These are phyloP conservation scores for Tachystola acroxantha DNA, from an alignment of 2,888 invertebrate species.

Conservation along the genomic window DNA sequence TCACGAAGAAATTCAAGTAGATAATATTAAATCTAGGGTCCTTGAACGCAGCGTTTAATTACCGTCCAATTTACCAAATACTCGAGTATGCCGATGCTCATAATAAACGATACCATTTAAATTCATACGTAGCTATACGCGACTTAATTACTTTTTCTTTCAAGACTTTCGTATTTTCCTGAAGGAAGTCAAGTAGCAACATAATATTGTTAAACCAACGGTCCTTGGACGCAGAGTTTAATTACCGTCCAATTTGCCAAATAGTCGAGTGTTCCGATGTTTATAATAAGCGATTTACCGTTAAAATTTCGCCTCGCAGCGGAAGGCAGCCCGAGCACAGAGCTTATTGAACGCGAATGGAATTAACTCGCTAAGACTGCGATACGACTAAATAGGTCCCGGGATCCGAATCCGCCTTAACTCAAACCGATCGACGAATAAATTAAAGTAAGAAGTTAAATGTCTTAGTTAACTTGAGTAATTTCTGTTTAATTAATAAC, in stretches of 20 bases:
- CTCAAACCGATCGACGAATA: conserved; percentile 1
- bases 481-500: not conserved
- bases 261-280: not conserved
- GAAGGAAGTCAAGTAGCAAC: too few species aligned
- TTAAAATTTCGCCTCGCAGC: not conserved
- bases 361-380: conserved; percentile 5
- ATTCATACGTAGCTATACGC: too few species aligned
- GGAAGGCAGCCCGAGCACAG: not conserved
- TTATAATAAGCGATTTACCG: not conserved
- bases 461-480: not conserved
- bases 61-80: too few species aligned
- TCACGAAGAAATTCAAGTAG: too few species aligned
- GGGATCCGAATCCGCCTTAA: not conserved
- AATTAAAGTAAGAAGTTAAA: conserved; percentile 1
- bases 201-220: too few species aligned
- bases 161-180: too few species aligned
- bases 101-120: not conserved
- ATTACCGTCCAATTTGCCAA: too few species aligned
- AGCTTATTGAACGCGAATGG: conserved; percentile 2
- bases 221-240: too few species aligned
- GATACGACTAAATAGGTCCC: conserved; percentile 4
- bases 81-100: not conserved
- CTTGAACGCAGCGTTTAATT: too few species aligned
- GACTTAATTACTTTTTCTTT: too few species aligned
- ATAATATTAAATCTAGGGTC: too few species aligned